phyloP scores from a whole-genome alignment of 2,888 invertebrate genomes.

The Heliconius erato region DNA sequence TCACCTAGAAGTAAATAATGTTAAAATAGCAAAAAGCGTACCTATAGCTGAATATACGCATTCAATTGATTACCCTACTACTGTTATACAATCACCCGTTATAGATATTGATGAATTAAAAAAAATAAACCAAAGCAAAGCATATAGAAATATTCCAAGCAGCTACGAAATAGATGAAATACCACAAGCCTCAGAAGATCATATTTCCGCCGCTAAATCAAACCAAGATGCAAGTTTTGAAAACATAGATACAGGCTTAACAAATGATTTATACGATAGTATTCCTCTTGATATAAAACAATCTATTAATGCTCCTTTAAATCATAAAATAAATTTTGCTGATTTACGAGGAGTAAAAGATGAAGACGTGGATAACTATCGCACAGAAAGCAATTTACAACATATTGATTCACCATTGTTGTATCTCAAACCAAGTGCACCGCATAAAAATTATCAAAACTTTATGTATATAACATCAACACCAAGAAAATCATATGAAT shows the following conservation, averaged over 20 bases:
- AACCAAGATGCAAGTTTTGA: slow-evolving; percentile 77
- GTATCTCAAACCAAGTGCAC: slow-evolving; percentile 82
- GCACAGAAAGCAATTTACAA: slow-evolving; percentile 79
- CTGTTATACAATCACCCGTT: slow-evolving; percentile 89
- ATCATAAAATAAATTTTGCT: slow-evolving; percentile 72
- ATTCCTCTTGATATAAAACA: slow-evolving; percentile 66
- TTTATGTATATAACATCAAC: slow-evolving; percentile 71
- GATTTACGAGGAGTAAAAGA: slow-evolving; percentile 79
- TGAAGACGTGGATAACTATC: slow-evolving; percentile 78
- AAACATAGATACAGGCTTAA: slow-evolving; percentile 69
- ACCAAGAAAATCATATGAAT: slow-evolving; percentile 69
- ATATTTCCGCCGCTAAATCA: slow-evolving; percentile 76
- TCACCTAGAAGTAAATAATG: slow-evolving; percentile 67
- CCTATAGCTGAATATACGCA: slow-evolving; percentile 89
- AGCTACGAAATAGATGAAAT: slow-evolving; percentile 72
- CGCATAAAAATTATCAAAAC: slow-evolving; percentile 83
- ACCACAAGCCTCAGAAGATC: slow-evolving; percentile 83
- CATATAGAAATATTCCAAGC: slow-evolving; percentile 76
- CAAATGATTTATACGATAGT: slow-evolving; percentile 73
- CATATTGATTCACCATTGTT: slow-evolving; percentile 87
- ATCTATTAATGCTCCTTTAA: slow-evolving; percentile 61
- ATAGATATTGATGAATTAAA: slow-evolving; percentile 84
- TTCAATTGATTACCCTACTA: slow-evolving; percentile 90
- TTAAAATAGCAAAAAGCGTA: slow-evolving; percentile 88
- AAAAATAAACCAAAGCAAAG: slow-evolving; percentile 71